These are phyloP conservation scores for Epinephelus malabaricus DNA, from an alignment of 2,797 vertebrate species.

Conservation along the genomic window DNA sequence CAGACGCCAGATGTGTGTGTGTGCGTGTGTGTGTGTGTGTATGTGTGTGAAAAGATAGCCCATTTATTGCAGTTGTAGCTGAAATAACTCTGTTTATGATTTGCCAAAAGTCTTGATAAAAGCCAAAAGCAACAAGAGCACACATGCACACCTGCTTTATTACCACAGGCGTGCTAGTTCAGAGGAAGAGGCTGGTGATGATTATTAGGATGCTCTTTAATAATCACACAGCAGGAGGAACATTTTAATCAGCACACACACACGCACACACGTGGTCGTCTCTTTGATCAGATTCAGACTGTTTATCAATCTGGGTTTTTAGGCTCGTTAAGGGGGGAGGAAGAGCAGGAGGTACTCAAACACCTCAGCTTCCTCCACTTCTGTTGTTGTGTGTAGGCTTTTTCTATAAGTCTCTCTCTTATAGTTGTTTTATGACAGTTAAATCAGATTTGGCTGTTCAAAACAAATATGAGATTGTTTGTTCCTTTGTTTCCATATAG, in stretches of 20 bases:
- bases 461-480: too few relatives aligned
- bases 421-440: too few relatives aligned
- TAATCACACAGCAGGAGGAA: constrained; percentile 52
- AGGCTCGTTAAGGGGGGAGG: not conserved
- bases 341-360: constrained; percentile 16
- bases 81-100: constrained; percentile 51
- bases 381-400: not conserved
- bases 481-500: too few relatives aligned
- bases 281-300: constrained; percentile 32
- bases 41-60: constrained; percentile 19
- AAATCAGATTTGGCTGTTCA: too few relatives aligned
- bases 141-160: constrained; percentile 36
- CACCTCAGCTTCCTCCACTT: not conserved
- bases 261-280: constrained; percentile 14
- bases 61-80: constrained; percentile 37
- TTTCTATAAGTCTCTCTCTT: too few relatives aligned
- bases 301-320: constrained; percentile 4
- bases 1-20: constrained; percentile 71
- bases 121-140: not conserved
- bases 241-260: constrained; percentile 32
- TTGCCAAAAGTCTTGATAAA: constrained; percentile 45
- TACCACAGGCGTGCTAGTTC: not conserved
- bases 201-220: constrained; percentile 29
- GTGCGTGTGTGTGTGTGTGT: constrained; percentile 61
- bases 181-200: constrained; percentile 17